Evolutionary conservation across 2,113 vertebrate genomes (phyloP).

Genomic region (Saccopteryx leptura): DNA sequence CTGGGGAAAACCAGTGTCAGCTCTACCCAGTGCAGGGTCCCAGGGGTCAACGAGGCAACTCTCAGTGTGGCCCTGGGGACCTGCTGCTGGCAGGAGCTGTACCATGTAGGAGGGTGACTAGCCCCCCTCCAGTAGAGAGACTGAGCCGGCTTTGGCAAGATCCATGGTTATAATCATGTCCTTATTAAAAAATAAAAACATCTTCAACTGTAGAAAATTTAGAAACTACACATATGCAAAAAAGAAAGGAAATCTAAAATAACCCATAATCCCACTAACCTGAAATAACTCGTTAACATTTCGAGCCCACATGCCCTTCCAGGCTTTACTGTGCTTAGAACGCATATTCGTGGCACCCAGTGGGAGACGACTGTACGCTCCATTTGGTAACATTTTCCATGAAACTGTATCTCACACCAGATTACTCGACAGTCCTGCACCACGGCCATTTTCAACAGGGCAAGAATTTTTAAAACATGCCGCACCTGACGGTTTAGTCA

Average conservation of each 20-base stretch:
- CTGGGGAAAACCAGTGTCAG: neutral
- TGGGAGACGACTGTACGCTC: constrained; percentile 51
- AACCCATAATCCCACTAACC: constrained; percentile 82
- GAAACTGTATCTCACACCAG: neutral
- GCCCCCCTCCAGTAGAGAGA: neutral
- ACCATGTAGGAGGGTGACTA: neutral
- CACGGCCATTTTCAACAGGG: too few relatives aligned
- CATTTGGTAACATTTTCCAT: neutral
- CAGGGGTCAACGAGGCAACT: fast-evolving
- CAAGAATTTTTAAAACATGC: too few relatives aligned
- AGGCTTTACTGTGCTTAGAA: constrained; percentile 65
- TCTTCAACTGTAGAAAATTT: constrained; percentile 80
- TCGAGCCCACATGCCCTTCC: constrained; percentile 59
- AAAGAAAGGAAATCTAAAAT: constrained; percentile 79
- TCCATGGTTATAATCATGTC: constrained; percentile 2
- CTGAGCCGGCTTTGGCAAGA: constrained; percentile 17
- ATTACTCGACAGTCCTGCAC: neutral
- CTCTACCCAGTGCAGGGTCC: neutral
- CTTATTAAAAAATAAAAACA: constrained; percentile 79
- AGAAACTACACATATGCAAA: constrained; percentile 83
- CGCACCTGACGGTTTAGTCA: too few relatives aligned
- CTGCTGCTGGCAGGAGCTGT: fast-evolving
- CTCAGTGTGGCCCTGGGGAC: fast-evolving
- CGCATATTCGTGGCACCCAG: constrained; percentile 45
- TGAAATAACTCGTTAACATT: constrained; percentile 78